Base-by-base conservation (phyloP, 2,113 vertebrate genomes). In the Mohoua ochrocephala region DNA sequence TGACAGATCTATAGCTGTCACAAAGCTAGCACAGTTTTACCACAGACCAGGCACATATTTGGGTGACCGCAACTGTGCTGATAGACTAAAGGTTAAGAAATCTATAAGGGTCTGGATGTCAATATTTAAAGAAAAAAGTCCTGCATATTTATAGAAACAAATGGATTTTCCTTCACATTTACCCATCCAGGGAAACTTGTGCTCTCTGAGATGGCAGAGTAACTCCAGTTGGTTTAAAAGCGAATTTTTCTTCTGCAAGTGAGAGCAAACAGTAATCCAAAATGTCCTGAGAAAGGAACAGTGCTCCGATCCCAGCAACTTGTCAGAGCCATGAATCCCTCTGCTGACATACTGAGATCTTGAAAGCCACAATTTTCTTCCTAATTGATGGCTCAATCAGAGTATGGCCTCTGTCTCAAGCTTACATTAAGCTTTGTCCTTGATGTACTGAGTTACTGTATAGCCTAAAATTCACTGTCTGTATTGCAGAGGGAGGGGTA, bases 371-470 rank as follows among this genome's bases (percentile, higher is more conserved):
- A 89, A 88, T 97, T 98, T 97, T 97, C 91, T 97, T 92, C 96
- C 92, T 97, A 97, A 97, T 96, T 97, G 97, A 94, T 96, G 93
- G 78, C 94, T 98, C 96, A 97, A 91, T 97, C 97, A 92, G 91
- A 96, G 85, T 80, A 64, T 47, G 57, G 95, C 91, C 96, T 92
- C 88, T 94, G 95, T 97, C 95, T 97, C 87, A 95, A 94, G 89
- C 94, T 97, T 97, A 60, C 95, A 97, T 96, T 95, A 97, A 96
- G 89, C 91, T 97, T 92, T 95, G 93, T 96, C 93, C 95, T 97
- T 96, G 95, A 75, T 95, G 76, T 94, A 67, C 93, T 94, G 87
- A 95, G 88, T 95, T 96, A 89, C 86, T 93, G 44, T 93, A 30
- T 24, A 69, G 65, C 60, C 74, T 91, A 69, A 97, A 96, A 96